Base-by-base conservation (phyloP, 2,113 vertebrate genomes). In the Scartelaos histophorus region DNA sequence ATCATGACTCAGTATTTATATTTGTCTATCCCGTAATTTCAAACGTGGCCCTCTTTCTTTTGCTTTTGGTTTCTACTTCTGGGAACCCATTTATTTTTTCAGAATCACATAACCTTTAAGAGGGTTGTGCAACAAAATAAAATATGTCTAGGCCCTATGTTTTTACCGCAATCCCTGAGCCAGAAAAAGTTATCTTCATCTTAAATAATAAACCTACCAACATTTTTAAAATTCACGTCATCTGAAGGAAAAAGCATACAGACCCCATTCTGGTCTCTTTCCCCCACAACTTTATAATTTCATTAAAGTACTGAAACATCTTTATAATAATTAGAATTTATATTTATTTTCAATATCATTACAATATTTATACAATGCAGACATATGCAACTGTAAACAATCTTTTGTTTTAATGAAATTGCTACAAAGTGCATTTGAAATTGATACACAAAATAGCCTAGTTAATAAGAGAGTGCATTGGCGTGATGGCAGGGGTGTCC, bases 401-500 rank as follows among this genome's bases (percentile, higher is more conserved):
- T n/a, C n/a, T n/a, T n/a, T n/a, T n/a, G n/a, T n/a, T 15, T 58
- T 58, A 25, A 13, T 56, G 53, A 10, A 43, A 43, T 22, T 56
- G n/a, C 19, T 56, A 56, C 53, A 21, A 60, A 13, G 24, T 29
- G 21, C 1, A 62, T 61, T 51, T 51, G 16, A 51, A 17, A 51
- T 15, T 47, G 46, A 47, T 47, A 47, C 16, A 51, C 5, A 19
- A 19, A 17, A 5, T 6, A 16, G 16, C 47, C 35, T 43, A 43
- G 7, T 21, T 5, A 22, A 22, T 16, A 61, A 62, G 21, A 19
- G 5, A 45, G 29, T 75, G 22, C 64, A 76, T n/a, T 13, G 67
- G 73, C 65, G 21, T 7, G 76, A 62, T 74, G 89, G 75, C 49
- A 66, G 74, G 51, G 91, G 92, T 87, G 89, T 89, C 91, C 90